phyloP scores from a whole-genome alignment of 2,888 invertebrate genomes.

The Pegoplata infirma region DNA sequence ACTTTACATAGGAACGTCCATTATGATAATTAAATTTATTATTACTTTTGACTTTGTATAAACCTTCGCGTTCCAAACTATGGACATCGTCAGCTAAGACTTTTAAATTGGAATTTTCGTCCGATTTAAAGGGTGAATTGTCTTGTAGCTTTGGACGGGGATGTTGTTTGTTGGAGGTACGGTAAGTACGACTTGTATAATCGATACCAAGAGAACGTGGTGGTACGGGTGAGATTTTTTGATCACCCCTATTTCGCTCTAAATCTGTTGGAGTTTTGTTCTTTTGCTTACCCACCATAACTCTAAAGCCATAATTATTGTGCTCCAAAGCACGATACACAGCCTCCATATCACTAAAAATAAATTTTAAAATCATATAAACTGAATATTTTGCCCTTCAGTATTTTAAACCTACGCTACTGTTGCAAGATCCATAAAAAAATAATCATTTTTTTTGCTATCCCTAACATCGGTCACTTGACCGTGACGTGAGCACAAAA shows the following conservation, averaged over 20 bases:
- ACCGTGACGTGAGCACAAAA: constrained; percentile 64
- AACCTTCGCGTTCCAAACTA: constrained; percentile 67
- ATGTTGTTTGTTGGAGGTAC: constrained; percentile 65
- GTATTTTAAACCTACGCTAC: constrained; percentile 66
- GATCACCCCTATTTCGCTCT: constrained; percentile 1
- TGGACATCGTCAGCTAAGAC: constrained; percentile 68
- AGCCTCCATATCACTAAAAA: constrained; percentile 67
- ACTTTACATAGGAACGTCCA: constrained; percentile 69
- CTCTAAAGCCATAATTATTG: constrained; percentile 64
- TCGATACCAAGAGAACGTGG: constrained; percentile 57
- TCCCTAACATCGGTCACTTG: constrained; percentile 51
- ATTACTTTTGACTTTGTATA: constrained; percentile 50
- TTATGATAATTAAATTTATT: constrained; percentile 66
- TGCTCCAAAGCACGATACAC: constrained; percentile 65
- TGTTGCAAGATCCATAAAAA: constrained; percentile 62
- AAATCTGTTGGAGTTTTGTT: constrained; percentile 10
- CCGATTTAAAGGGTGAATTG: constrained; percentile 37
- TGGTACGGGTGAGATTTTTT: constrained; percentile 16
- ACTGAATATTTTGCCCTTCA: too few species aligned
- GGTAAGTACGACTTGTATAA: constrained; percentile 64
- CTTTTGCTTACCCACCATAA: constrained; percentile 56
- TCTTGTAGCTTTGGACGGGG: constrained; percentile 66
- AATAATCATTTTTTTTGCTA: constrained; percentile 58
- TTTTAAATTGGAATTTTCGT: constrained; percentile 60
- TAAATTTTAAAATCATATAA: not conserved